Conservation (phyloP, 2,888 invertebrate species). For the Meteorus colon region DNA sequence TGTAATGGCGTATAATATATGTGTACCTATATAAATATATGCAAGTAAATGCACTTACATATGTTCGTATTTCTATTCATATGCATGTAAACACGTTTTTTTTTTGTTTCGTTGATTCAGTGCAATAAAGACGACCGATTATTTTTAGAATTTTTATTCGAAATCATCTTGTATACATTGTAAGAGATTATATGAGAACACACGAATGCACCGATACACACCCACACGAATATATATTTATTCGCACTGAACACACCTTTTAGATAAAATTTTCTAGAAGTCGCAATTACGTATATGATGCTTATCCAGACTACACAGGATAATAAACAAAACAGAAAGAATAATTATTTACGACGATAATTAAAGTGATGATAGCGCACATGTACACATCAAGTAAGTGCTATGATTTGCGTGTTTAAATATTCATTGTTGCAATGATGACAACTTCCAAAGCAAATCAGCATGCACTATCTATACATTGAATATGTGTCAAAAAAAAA, state of each 20-base stretch:
- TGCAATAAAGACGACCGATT: background rate
- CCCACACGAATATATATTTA: too few species aligned
- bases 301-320: slow-evolving; percentile 2
- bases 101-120: slow-evolving; percentile 7
- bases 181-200: background rate
- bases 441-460: background rate
- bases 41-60: background rate
- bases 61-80: background rate
- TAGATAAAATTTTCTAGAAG: background rate
- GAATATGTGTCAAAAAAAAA: slow-evolving; percentile 4
- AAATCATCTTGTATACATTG: slow-evolving; percentile 8
- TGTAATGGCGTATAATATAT: background rate
- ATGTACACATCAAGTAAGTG: background rate
- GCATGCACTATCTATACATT: slow-evolving; percentile 4
- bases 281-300: background rate
- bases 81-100: background rate
- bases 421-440: slow-evolving; percentile 22
- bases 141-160: slow-evolving; percentile 19
- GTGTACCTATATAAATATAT: background rate
- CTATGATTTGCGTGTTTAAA: slow-evolving; percentile 1
- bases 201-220: too few species aligned
- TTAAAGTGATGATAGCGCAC: background rate
- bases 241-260: background rate
- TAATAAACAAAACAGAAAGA: background rate
- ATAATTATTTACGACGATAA: slow-evolving; percentile 18